These are phyloP conservation scores for Acanthornis magna DNA, from an alignment of 2,797 vertebrate genomes.

Conservation along the genomic window DNA sequence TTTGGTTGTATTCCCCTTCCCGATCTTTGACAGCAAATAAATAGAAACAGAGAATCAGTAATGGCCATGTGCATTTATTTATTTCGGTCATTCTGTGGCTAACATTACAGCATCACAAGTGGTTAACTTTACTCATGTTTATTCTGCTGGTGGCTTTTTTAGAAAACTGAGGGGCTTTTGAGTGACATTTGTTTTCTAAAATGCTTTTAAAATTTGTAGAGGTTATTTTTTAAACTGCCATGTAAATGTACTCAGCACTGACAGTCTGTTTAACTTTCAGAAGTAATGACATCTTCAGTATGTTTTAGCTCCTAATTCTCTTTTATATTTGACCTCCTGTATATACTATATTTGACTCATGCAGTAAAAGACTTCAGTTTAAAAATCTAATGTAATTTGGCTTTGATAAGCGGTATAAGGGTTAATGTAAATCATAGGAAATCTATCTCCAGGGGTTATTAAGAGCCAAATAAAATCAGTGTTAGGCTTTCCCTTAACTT, in stretches of 20 bases:
- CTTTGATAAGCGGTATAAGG: neutral
- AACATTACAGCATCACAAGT: neutral
- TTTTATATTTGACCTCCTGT: constrained; percentile 24
- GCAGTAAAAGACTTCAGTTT: neutral
- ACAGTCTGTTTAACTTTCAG: constrained; percentile 41
- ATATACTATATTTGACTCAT: neutral
- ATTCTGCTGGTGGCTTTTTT: neutral
- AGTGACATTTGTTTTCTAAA: constrained; percentile 2
- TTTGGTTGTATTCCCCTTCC: neutral
- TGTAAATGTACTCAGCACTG: neutral
- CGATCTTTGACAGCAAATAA: neutral
- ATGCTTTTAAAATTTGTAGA: constrained; percentile 31
- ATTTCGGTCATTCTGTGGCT: neutral
- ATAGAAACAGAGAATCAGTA: neutral
- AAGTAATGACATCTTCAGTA: constrained; percentile 24
- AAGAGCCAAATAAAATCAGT: constrained; percentile 3
- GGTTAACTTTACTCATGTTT: constrained; percentile 9
- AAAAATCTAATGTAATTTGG: neutral
- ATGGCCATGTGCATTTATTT: neutral
- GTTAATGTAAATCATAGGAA: neutral
- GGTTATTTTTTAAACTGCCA: neutral
- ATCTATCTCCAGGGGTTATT: neutral
- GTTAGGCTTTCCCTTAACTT: neutral
- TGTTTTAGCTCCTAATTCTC: constrained; percentile 13
- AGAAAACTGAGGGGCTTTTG: neutral